Base-by-base conservation (phyloP, 1,140 invertebrate species). In the Anadara kagoshimensis region DNA sequence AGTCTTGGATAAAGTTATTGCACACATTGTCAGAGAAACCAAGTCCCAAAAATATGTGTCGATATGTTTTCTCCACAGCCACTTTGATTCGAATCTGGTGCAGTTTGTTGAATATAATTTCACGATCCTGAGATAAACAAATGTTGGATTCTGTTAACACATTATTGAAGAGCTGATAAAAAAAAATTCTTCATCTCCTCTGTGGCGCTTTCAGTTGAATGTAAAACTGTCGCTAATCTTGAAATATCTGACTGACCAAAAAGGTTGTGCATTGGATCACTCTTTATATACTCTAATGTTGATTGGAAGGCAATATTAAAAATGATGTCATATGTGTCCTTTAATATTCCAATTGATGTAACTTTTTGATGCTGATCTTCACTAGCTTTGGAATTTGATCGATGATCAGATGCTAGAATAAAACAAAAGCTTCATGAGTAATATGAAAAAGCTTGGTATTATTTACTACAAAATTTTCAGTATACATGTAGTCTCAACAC, bases 71-170 rank as follows among this genome's bases (percentile, higher is more conserved):
- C 22, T 58, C 11, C 11, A 59, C 22, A 5, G 12, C 16, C 22
- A n/a, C 5, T 26, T 44, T 58, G n/a, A 69, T 29, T 29, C 56
- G 58, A 18, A 51, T 12, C 18, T 41, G 3, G 57, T 68, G 65
- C n/a, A 57, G 44, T 41, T 51, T 69, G 14, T n/a, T 22, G 18
- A 45, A 59, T n/a, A 69, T 47, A 5, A 58, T 5, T 43, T 68
- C 56, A 10, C 66, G 44, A 24, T 45, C 54, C 36, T 61, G 58
- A 11, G 41, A 8, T n/a, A 61, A 1, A 20, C 58, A 61, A 10
- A 61, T 18, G 22, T 61, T 61, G 14, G 58, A 18, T 10, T 4
- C 18, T 61, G 8, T 44, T 2, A 16, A 61, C 22, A 61, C 43
- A 12, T 20, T 22, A 3, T 22, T 44, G 7, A 61, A 61, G 11